These are phyloP conservation scores for Cremastinae sp. DNA, from an alignment of 2,888 invertebrate species.

Conservation along the genomic window DNA sequence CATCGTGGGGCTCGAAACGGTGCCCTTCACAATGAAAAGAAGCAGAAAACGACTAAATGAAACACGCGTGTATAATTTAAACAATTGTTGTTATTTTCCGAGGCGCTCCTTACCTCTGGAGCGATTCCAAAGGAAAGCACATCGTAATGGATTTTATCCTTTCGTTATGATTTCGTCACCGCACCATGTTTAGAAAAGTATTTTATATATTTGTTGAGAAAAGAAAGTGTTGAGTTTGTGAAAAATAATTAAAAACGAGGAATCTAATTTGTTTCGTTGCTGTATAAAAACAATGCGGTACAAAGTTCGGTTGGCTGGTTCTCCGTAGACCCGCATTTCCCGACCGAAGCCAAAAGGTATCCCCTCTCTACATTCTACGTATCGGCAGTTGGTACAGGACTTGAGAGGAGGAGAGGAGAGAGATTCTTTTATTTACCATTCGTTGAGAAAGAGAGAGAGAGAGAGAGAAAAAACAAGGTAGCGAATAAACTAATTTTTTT, in stretches of 20 bases:
- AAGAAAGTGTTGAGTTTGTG: background rate
- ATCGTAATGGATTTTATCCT: conserved; percentile 31
- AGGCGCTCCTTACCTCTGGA: conserved; percentile 62
- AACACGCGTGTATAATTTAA: background rate
- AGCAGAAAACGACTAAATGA: background rate
- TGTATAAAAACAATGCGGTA: conserved; percentile 3
- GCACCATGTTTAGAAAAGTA: background rate
- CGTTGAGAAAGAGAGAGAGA: no score
- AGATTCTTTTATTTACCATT: no score
- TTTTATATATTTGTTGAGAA: conserved; percentile 15
- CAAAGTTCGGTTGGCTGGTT: no score
- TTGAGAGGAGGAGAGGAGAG: no score
- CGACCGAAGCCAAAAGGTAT: no score
- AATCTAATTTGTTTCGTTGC: background rate
- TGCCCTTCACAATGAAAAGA: conserved; percentile 8
- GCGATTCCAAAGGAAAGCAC: conserved; percentile 61
- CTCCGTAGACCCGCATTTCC: no score
- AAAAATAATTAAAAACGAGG: background rate
- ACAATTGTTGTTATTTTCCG: conserved; percentile 28
- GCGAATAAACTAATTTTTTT: no score
- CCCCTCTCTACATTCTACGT: no score
- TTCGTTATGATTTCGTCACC: conserved; percentile 29
- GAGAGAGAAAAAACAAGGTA: no score
- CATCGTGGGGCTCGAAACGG: background rate
- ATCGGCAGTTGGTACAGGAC: no score